Evolutionary conservation across 2,797 vertebrate genomes (phyloP), one percentile per base, ranked within the genome.

Genomic region (Paratrypauchen microcephalus): DNA sequence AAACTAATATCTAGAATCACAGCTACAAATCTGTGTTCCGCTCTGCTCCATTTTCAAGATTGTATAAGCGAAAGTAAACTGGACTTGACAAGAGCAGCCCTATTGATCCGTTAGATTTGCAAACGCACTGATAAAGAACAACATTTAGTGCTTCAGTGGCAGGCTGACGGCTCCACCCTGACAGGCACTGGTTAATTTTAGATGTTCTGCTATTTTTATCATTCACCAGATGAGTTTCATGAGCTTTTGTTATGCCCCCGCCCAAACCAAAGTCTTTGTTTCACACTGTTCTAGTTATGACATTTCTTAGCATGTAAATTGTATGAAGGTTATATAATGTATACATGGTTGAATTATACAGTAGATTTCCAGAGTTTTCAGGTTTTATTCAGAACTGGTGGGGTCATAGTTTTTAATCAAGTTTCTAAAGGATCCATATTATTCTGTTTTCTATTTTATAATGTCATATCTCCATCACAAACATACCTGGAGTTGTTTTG

Each of bases 121-220:
- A 84, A 73, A 86, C 62, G 69, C 69, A 72, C 32, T 23, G 70
- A 75, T 83, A 26, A 76, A 54, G 68, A 65, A 66, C 66, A 58
- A 47, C 0, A 15, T 80, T 72, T 73, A 57, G 63, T 16, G 32
- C 59, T 67, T 26, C 0, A 16, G 66, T 70, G 64, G 59, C 73
- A 16, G 69, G 41, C 68, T 65, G 68, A 59, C 80, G 71, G 80
- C 66, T 72, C 52, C 63, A 0, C 28, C 24, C 56, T 65, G 62
- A 69, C 75, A 11, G 39, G 18, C 55, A 57, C 24, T 8, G 76
- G 71, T 78, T 88, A 79, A 86, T 78, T 87, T 86, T 84, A 84
- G 80, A 84, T 69, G 0, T 70, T 48, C 3, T 30, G 59, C 73
- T 79, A 67, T 80, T 86, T 77, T 39, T 56, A 41, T 66, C 23